These are phyloP conservation scores for Hippocampus guttulatus DNA, from an alignment of 2,113 vertebrate genomes.

Conservation along the genomic window DNA sequence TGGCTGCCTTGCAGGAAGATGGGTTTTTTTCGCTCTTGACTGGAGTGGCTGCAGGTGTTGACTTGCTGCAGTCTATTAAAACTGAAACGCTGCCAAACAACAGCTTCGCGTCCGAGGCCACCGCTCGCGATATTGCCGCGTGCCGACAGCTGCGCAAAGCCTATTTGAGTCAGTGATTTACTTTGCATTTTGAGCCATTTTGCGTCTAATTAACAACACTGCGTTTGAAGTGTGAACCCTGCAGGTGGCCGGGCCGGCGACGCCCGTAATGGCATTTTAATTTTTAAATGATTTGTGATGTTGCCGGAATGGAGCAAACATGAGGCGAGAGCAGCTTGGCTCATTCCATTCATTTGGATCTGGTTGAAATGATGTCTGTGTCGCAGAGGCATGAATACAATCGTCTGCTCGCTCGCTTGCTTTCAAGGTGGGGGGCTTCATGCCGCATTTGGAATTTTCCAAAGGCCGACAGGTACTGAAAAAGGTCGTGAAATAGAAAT, in stretches of 20 bases:
- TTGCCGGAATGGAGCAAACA: not conserved
- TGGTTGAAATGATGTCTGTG: not conserved
- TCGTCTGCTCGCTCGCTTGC: too few species aligned
- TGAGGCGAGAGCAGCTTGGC: conserved; percentile 6
- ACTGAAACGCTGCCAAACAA: conserved; percentile 14
- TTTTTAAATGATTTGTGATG: not conserved
- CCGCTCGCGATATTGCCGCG: conserved; percentile 6
- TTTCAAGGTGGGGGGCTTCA: not conserved
- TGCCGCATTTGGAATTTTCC: not conserved
- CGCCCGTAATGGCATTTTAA: not conserved
- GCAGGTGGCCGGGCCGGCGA: not conserved
- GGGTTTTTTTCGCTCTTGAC: not conserved
- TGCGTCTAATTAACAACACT: conserved; percentile 2
- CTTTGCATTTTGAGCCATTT: not conserved
- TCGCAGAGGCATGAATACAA: not conserved
- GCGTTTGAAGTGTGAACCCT: not conserved
- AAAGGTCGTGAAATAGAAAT: conserved; percentile 11
- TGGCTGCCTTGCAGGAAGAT: conserved; percentile 41
- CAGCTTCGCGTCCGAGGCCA: conserved; percentile 5
- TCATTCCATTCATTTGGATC: conserved; percentile 3
- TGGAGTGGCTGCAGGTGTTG: conserved; percentile 32
- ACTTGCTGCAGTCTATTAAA: conserved; percentile 31
- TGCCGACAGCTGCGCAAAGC: conserved; percentile 19
- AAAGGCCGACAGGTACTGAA: not conserved
- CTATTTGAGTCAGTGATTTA: conserved; percentile 7